Conservation (phyloP, 2,888 invertebrate genomes). For the Sarcophaga rosellei region DNA sequence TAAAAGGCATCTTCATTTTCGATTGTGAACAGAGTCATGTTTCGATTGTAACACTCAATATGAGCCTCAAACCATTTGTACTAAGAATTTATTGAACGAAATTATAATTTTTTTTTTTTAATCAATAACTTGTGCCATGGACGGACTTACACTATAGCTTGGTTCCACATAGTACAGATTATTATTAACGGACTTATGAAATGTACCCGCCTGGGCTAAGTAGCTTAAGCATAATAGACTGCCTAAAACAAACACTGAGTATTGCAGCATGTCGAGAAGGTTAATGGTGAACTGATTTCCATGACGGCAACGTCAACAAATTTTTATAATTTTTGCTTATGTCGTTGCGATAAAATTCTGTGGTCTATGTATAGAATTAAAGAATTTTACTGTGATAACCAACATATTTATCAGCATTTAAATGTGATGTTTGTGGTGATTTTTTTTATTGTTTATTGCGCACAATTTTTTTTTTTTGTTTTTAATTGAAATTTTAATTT, state of each 20-base stretch:
- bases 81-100: background rate
- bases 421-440: no score
- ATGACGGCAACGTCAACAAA: no score
- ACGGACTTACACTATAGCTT: conserved; percentile 8
- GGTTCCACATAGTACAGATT: conserved; percentile 41
- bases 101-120: background rate
- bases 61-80: conserved; percentile 60
- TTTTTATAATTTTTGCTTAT: no score
- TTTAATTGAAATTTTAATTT: no score
- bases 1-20: conserved; percentile 42
- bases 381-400: no score
- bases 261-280: background rate
- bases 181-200: conserved; percentile 36
- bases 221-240: background rate
- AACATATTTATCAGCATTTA: no score
- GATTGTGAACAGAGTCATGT: conserved; percentile 48
- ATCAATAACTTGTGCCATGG: background rate
- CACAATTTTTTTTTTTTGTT: no score
- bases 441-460: no score
- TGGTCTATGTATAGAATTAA: no score
- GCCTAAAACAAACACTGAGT: background rate
- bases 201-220: conserved; percentile 16
- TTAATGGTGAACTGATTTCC: background rate
- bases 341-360: no score
- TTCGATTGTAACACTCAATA: conserved; percentile 38